Evolutionary conservation across 2,113 vertebrate genomes (phyloP).

Genomic region (Pterocles orientalis): DNA sequence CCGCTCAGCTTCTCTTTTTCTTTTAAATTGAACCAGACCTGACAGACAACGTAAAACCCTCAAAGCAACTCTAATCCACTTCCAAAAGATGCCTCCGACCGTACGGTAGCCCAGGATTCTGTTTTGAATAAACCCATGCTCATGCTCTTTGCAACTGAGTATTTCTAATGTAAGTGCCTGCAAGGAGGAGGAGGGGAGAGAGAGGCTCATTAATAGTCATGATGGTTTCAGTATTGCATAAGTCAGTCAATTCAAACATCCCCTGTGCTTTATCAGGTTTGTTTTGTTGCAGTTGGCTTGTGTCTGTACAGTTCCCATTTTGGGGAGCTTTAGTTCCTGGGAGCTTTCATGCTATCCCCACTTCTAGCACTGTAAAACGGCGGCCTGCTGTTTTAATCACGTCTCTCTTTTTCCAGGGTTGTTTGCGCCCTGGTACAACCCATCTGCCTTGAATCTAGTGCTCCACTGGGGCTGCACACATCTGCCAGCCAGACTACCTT

Average conservation of each 20-base stretch:
- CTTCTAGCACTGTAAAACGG: conserved; percentile 66
- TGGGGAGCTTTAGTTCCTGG: conserved; percentile 58
- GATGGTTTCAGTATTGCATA: conserved; percentile 34
- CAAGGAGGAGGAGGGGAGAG: conserved; percentile 21
- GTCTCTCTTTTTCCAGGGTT: conserved; percentile 74
- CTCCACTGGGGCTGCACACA: conserved; percentile 83
- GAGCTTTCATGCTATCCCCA: conserved; percentile 62
- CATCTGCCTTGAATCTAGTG: conserved; percentile 79
- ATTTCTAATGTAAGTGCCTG: conserved; percentile 46
- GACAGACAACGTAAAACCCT: conserved; percentile 66
- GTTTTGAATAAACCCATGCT: conserved; percentile 65
- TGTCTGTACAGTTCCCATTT: conserved; percentile 12
- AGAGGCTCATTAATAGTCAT: conserved; percentile 41
- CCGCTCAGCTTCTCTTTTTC: conserved; percentile 33
- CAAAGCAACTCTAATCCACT: conserved; percentile 68
- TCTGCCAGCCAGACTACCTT: conserved; percentile 86
- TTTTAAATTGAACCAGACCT: conserved; percentile 57
- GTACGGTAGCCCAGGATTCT: conserved; percentile 49
- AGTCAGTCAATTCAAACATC: conserved; percentile 5
- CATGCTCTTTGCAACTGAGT: conserved; percentile 49
- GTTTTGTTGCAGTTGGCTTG: conserved; percentile 31
- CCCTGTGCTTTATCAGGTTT: neutral
- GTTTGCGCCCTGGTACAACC: conserved; percentile 82
- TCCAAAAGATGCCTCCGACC: conserved; percentile 65
- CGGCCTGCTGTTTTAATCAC: conserved; percentile 81